Evolutionary conservation across 1,140 invertebrate genomes (phyloP).

Genomic region (Elymnias hypermnestra): DNA sequence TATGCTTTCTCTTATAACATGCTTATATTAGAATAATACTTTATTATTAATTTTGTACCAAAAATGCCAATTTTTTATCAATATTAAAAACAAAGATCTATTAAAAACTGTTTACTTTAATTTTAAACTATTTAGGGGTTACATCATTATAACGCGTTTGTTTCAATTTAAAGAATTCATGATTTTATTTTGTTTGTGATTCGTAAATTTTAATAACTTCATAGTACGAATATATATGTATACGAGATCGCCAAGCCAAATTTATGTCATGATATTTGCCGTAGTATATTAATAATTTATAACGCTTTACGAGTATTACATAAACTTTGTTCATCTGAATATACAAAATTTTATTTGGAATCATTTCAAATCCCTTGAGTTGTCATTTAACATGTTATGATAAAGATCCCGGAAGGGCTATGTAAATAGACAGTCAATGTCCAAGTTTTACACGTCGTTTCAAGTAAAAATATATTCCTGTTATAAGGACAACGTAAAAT

Average conservation of each 20-base stretch:
- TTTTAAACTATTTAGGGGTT: too few species aligned
- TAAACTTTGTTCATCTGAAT: background rate
- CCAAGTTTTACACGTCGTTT: too few species aligned
- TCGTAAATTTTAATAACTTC: too few species aligned
- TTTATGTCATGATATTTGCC: conserved; percentile 2
- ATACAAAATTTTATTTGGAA: background rate
- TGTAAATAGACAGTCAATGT: conserved; percentile 1
- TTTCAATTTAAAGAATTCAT: too few species aligned
- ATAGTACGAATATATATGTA: conserved; percentile 1
- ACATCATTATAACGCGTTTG: too few species aligned
- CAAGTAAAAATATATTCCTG: conserved; percentile 9
- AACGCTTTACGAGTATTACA: background rate
- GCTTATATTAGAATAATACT: too few species aligned
- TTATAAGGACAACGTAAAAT: conserved; percentile 29
- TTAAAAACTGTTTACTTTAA: too few species aligned
- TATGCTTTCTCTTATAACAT: too few species aligned
- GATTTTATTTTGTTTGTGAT: too few species aligned
- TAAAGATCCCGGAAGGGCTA: conserved; percentile 2
- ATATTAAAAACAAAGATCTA: too few species aligned
- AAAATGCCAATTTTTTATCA: too few species aligned
- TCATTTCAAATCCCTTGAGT: background rate
- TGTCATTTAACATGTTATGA: background rate
- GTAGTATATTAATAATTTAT: background rate
- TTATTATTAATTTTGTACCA: too few species aligned
- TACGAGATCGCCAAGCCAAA: conserved; percentile 6